phyloP scores from a whole-genome alignment of 2,113 vertebrate genomes.

The Anoura caudifer region DNA sequence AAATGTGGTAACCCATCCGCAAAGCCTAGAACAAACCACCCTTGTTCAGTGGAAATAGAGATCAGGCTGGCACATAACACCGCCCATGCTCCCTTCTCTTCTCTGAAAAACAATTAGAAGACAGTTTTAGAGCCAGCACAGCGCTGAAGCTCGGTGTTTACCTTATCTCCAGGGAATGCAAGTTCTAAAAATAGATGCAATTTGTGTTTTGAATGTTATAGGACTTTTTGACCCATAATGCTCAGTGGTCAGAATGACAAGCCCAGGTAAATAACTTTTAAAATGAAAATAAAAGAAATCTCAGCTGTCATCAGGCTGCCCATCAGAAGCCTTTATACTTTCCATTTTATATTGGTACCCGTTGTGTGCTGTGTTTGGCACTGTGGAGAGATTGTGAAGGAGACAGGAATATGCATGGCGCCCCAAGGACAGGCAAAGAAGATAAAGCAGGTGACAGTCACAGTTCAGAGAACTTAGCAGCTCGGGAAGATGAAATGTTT shows the following conservation, averaged over 20 bases:
- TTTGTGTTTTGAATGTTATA: not conserved
- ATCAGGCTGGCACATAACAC: not conserved
- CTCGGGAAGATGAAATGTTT: not conserved
- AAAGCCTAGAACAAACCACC: not conserved
- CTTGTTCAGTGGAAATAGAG: not conserved
- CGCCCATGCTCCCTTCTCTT: not conserved
- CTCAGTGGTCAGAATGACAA: not conserved
- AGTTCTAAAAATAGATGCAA: not conserved
- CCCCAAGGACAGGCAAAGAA: not conserved
- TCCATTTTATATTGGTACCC: not conserved
- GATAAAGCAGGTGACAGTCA: not conserved
- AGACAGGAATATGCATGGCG: rapidly evolving
- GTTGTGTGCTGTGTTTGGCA: too few species aligned
- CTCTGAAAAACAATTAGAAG: not conserved
- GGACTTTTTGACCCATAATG: not conserved
- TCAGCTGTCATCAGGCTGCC: not conserved
- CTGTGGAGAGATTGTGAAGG: not conserved
- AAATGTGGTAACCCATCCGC: not conserved
- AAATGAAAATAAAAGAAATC: not conserved
- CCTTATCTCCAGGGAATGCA: not conserved
- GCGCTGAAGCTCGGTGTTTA: not conserved
- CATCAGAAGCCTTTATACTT: not conserved
- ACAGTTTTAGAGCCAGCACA: not conserved
- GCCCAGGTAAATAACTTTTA: not conserved
- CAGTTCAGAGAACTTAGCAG: not conserved